Percentiles rank a stretch among this genome's conserved stretches.
phyloP scores from a whole-genome alignment of 2,888 invertebrate genomes.

The Rapana venosa region DNA sequence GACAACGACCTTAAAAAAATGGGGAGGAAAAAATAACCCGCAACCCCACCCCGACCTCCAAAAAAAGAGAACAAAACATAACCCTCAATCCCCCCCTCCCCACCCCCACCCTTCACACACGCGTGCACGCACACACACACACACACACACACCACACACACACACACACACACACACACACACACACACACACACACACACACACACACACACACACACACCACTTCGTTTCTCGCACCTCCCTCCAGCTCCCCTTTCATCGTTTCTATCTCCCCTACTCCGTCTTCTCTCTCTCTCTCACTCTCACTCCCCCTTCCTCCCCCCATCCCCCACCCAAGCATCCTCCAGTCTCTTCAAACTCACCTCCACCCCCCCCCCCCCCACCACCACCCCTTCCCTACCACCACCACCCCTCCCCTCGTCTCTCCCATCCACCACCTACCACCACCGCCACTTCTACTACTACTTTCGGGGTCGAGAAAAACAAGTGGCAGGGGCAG shows the following conservation, averaged over 20 bases:
- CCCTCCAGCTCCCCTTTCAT: not conserved
- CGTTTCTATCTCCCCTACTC: not conserved
- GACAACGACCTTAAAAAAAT: no score
- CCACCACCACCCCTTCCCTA: not conserved
- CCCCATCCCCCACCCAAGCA: not conserved
- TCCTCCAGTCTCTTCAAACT: not conserved
- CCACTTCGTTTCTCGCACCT: not conserved
- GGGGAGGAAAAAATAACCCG: no score
- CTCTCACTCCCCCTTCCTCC: not conserved
- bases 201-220: not conserved
- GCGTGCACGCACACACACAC: no score
- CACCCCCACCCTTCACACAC: not conserved
- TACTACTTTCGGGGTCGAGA: not conserved
- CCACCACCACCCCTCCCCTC: not conserved
- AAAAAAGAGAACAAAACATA: no score
- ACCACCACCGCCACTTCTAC: no score
- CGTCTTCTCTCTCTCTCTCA: not conserved
- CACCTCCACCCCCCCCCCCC: not conserved
- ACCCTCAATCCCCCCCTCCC: not conserved
- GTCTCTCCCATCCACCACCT: no score
- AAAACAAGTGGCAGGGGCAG: constrained; percentile 18
- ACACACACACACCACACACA: not conserved
- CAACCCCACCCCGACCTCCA: no score
- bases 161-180: not conserved
- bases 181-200: not conserved